Base-by-base conservation (phyloP, 2,797 vertebrate species). In the Anguilla pacifica region DNA sequence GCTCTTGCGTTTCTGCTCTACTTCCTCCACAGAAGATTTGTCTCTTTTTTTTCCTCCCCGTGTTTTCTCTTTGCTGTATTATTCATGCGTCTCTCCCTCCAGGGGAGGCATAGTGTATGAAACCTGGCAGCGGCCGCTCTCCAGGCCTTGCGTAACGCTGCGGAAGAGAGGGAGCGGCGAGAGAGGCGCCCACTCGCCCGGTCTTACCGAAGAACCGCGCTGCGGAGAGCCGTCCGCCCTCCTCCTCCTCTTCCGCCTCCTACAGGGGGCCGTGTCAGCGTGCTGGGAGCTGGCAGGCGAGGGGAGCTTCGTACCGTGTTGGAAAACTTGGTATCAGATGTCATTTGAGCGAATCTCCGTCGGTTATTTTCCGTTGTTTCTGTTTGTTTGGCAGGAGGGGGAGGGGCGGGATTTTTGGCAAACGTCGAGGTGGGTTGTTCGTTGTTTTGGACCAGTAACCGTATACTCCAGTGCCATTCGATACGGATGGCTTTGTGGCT, bases 1-100 rank as follows among this genome's bases (percentile, higher is more conserved):
- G 25, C 22, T 6, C 46, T 61, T 86, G 85, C 28, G 85, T 86
- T 89, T 88, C 87, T 90, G 49, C 85, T 90, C 64, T 89, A 90
- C 85, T 86, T 86, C 83, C 84, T 90, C 81, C 84, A 86, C 77
- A 82, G 43, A 86, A 87, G 84, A 51, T 59, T 87, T 72, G n/a
- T n/a, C 57, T 55, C 53, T 84, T 88, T 85, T 83, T 70, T 35
- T 13, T 72, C 5, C 7, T 46, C 3, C 15, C 31, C 43, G 17
- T 46, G 11, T 59, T 86, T 51, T 53, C 51, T 22, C 87, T 87
- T 53, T 46, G 28, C 87, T 87, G 91, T 90, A 88, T 93, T 92
- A 93, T 91, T 92, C 90, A 93, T 90, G 87, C 89, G 28, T 6
- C 55, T 83, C 64, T 74, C 51, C 87, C 83, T 86, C 84, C 64